Evolutionary conservation across 2,888 invertebrate species (phyloP).

Genomic region (Drosophila subquinaria): DNA sequence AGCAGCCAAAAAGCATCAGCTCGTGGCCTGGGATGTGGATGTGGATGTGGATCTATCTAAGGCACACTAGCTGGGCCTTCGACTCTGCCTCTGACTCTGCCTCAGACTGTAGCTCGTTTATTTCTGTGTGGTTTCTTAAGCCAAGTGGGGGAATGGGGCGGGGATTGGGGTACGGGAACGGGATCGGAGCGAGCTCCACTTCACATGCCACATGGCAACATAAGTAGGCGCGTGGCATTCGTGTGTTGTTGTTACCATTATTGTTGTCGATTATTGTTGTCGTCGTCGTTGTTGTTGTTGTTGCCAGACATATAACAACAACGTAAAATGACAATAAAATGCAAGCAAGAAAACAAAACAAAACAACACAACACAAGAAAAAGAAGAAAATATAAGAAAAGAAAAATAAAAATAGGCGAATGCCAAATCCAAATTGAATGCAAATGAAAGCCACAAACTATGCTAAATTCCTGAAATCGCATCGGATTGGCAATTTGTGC

Average conservation of each 20-base stretch:
- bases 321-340: conserved; percentile 76
- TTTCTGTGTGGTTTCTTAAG: conserved; percentile 59
- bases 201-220: conserved; percentile 81
- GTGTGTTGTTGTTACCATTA: conserved; percentile 82
- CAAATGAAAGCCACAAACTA: conserved; percentile 84
- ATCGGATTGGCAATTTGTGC: conserved; percentile 81
- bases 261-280: conserved; percentile 80
- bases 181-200: conserved; percentile 67
- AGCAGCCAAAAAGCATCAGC: conserved; percentile 55
- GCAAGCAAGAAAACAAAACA: conserved; percentile 45
- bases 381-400: conserved; percentile 27
- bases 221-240: conserved; percentile 84
- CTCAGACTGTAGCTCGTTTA: conserved; percentile 51
- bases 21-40: conserved; percentile 30
- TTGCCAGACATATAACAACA: conserved; percentile 72
- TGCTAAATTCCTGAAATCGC: conserved; percentile 83
- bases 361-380: background rate
- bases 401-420: conserved; percentile 56
- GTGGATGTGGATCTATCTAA: conserved; percentile 67
- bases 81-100: conserved; percentile 20
- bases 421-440: conserved; percentile 83
- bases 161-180: conserved; percentile 37
- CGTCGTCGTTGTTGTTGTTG: conserved; percentile 55
- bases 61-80: conserved; percentile 37
- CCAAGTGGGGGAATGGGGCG: background rate